phyloP scores from a whole-genome alignment of 2,888 invertebrate species.

The Nasonia oneida region DNA sequence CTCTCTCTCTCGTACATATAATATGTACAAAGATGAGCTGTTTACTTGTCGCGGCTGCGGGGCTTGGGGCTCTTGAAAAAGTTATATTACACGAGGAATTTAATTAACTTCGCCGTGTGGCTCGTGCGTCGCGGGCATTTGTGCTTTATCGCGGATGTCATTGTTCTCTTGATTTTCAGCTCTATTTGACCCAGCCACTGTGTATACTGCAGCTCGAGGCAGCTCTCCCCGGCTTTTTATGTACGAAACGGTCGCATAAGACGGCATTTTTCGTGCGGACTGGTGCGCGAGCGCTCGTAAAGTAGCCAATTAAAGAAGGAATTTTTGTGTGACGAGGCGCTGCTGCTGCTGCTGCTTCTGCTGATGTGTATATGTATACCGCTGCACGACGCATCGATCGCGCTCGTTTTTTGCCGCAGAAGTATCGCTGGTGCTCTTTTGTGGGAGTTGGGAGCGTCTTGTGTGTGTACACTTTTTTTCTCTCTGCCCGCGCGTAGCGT shows the following conservation, averaged over 20 bases:
- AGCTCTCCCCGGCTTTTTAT: neutral
- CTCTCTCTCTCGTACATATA: neutral
- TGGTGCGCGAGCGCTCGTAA: conserved; percentile 30
- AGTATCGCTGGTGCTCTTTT: neutral
- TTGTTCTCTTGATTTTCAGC: conserved; percentile 59
- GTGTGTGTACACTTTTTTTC: too few relatives aligned
- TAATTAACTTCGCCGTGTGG: conserved; percentile 54
- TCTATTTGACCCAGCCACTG: conserved; percentile 14
- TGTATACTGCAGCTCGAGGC: neutral
- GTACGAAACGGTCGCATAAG: conserved; percentile 7
- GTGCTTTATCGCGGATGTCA: conserved; percentile 42
- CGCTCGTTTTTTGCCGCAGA: neutral
- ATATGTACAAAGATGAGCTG: conserved; percentile 22
- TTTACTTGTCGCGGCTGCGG: conserved; percentile 25
- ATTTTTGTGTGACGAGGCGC: conserved; percentile 24
- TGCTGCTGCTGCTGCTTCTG: neutral
- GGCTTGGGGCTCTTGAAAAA: conserved; percentile 53
- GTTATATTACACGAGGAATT: conserved; percentile 59
- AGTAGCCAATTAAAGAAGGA: conserved; percentile 48
- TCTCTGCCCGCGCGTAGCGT: too few relatives aligned
- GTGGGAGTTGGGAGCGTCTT: too few relatives aligned
- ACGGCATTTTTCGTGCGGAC: conserved; percentile 45
- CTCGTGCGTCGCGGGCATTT: neutral
- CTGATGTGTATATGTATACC: neutral
- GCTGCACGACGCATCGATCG: neutral